These are phyloP conservation scores for Eunapius fragilis DNA, from an alignment of 37 sponge, comb jelly and placozoan genomes.

Conservation along the genomic window DNA sequence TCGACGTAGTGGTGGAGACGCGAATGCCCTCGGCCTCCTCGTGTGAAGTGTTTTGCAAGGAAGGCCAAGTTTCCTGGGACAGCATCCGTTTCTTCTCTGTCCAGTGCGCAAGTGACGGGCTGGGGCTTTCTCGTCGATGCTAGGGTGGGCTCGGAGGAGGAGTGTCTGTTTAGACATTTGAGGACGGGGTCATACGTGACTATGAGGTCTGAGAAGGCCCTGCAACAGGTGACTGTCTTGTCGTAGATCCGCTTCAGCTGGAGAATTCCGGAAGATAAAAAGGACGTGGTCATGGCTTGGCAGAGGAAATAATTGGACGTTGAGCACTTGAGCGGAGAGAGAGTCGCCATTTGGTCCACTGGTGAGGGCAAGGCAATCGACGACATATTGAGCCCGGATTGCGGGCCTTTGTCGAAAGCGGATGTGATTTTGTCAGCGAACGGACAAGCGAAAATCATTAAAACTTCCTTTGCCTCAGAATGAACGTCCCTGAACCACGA, in stretches of 20 bases:
- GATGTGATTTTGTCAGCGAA: not conserved
- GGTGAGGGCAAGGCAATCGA: not conserved
- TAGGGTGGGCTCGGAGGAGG: not conserved
- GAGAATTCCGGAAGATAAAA: not conserved
- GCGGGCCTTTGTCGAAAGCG: not conserved
- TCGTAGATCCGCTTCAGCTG: not conserved
- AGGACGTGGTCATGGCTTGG: not conserved
- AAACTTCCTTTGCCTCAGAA: not conserved
- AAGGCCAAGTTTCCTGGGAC: slow-evolving; percentile 1
- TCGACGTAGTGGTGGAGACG: not conserved
- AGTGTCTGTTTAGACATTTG: not conserved
- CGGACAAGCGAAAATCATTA: not conserved
- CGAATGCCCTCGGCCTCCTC: not conserved
- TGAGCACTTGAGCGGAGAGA: not conserved
- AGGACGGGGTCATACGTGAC: slow-evolving; percentile 1
- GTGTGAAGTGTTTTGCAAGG: slow-evolving; percentile 3
- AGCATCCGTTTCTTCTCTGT: not conserved
- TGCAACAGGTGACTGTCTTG: not conserved
- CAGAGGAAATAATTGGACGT: not conserved
- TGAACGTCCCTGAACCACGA: not conserved
- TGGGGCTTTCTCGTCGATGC: not conserved
- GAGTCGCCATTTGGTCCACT: not conserved
- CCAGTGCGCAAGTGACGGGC: no score
- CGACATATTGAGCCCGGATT: not conserved
- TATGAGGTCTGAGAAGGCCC: not conserved